Conservation (phyloP, 2,797 vertebrate species). For the Carapus acus region DNA sequence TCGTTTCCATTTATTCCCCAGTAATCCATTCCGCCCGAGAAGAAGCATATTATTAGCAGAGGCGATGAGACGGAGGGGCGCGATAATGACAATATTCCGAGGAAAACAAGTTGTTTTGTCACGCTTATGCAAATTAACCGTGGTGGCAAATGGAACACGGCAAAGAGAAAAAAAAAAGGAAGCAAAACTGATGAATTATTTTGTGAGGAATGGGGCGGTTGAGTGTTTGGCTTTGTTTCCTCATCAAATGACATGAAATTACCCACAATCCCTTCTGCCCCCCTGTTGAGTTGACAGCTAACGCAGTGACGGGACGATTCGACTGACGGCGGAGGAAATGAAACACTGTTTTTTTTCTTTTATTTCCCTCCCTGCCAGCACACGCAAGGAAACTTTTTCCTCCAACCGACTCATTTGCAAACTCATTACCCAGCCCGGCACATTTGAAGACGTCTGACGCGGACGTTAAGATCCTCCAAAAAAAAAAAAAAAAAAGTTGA, state of each 20-base stretch:
- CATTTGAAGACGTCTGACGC: no score
- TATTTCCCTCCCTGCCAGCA: no score
- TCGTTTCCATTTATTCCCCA: background rate
- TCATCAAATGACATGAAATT: constrained; percentile 65
- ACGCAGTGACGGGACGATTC: no score
- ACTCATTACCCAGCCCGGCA: no score
- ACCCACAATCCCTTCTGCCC: constrained; percentile 58
- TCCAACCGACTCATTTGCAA: no score
- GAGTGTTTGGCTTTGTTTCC: constrained; percentile 19
- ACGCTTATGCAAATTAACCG: constrained; percentile 32
- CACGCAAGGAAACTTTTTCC: no score
- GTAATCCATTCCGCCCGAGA: constrained; percentile 3
- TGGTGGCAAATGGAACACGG: constrained; percentile 16
- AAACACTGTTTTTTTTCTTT: no score
- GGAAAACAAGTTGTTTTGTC: constrained; percentile 22
- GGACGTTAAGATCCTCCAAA: no score
- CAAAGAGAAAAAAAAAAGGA: constrained; percentile 5
- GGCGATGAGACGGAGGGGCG: constrained; percentile 11
- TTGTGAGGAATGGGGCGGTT: constrained; percentile 18
- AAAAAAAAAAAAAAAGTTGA: no score
- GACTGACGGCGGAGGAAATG: no score
- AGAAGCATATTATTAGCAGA: constrained; percentile 1
- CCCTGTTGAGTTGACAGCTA: constrained; percentile 60
- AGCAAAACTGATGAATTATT: constrained; percentile 12
- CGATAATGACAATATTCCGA: constrained; percentile 1